Percentiles rank a stretch among this genome's conserved stretches.
These are phyloP conservation scores for Macaria liturata DNA, from an alignment of 2,888 invertebrate species.

Conservation along the genomic window DNA sequence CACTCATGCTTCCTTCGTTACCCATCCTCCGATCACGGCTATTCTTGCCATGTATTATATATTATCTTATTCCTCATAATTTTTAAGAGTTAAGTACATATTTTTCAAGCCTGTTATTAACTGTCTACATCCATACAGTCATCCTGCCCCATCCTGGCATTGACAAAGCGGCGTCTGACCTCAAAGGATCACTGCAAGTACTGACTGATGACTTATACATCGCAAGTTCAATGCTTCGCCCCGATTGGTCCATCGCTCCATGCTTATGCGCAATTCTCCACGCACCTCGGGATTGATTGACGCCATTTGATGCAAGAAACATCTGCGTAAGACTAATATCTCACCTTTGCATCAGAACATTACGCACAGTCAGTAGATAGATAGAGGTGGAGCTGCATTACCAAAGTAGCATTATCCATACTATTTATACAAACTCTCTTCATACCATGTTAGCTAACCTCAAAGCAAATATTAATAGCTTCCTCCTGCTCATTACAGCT, in stretches of 20 bases:
- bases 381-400: no score
- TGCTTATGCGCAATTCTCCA: constrained; percentile 29
- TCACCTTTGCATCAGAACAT: constrained; percentile 14
- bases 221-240: constrained; percentile 38
- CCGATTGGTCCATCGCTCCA: constrained; percentile 33
- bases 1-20: no score
- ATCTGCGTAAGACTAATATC: constrained; percentile 19
- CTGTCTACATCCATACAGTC: constrained; percentile 30
- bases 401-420: no score
- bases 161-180: constrained; percentile 66
- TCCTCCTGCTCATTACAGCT: constrained; percentile 45
- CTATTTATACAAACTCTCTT: no score
- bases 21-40: no score
- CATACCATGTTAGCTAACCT: constrained; percentile 24
- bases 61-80: no score
- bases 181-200: constrained; percentile 46
- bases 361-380: constrained; percentile 1
- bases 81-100: no score
- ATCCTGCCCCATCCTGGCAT: constrained; percentile 63
- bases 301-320: constrained; percentile 18
- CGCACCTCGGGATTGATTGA: constrained; percentile 26
- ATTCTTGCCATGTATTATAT: no score
- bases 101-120: no score
- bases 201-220: constrained; percentile 61
- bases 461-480: constrained; percentile 43